These are phyloP conservation scores for Thecocarcelia acutangulata DNA, from an alignment of 2,888 invertebrate genomes.

Conservation along the genomic window DNA sequence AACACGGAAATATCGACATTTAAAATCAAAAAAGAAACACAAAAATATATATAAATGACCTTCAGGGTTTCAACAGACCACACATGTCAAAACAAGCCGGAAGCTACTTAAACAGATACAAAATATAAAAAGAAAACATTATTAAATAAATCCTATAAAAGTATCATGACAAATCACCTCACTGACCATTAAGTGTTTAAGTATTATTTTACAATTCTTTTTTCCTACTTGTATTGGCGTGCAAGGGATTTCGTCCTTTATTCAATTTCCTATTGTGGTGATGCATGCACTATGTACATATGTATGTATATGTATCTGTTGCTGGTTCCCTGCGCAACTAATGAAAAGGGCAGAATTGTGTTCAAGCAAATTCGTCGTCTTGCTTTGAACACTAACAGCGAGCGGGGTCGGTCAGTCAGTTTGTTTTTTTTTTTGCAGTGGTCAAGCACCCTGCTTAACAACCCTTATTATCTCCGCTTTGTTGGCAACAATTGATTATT, in stretches of 20 bases:
- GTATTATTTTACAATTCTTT: conserved; percentile 44
- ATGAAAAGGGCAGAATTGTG: too few species aligned
- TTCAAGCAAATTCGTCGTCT: too few species aligned
- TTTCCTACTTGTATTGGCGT: background rate
- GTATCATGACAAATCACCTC: conserved; percentile 68
- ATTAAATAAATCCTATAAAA: conserved; percentile 29
- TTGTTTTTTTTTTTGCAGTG: background rate
- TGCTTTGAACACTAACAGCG: too few species aligned
- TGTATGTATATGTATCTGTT: too few species aligned
- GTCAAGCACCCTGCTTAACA: conserved; percentile 49
- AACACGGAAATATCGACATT: conserved; percentile 65
- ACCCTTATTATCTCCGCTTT: conserved; percentile 49
- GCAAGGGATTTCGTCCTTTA: conserved; percentile 7
- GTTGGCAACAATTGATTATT: conserved; percentile 19
- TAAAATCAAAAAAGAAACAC: conserved; percentile 9
- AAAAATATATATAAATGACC: conserved; percentile 36
- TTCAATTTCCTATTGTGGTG: conserved; percentile 19
- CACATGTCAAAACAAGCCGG: conserved; percentile 46
- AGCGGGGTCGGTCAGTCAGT: too few species aligned
- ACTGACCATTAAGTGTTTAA: conserved; percentile 67
- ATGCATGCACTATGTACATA: too few species aligned
- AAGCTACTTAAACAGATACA: conserved; percentile 24
- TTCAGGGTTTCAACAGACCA: conserved; percentile 53
- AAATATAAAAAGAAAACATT: background rate
- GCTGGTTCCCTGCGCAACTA: background rate